Evolutionary conservation across 2,888 invertebrate species (phyloP), one percentile per base, ranked within the genome.

Genomic region (Baronia brevicornis): DNA sequence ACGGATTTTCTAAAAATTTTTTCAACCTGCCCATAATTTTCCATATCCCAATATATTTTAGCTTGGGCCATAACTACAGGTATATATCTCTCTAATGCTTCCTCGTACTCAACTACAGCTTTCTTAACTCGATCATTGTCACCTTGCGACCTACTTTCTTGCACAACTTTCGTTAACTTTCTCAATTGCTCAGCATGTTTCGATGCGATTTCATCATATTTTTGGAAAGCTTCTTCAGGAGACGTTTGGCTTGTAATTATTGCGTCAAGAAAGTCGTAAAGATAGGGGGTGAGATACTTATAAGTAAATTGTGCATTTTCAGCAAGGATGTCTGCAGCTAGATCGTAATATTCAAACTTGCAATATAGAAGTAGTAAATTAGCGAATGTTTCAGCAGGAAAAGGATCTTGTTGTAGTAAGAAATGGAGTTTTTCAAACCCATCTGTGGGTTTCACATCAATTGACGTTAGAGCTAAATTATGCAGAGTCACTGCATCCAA

Each of bases 31-130:
- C 90, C 87, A 58, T 98, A 99, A 65, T 98, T 96, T 62, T 96
- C 96, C 68, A 94, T 88, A 46, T 98, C 96, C 98, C 99, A 99
- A 61, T 96, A 97, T 45, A 99, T 96, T 86, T 97, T 98, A 1
- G 98, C 98, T 72, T 99, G 96, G 0, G 97, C 96, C 98, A 99
- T 98, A n/a, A 98, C 87, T 1, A 98, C 96, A 0, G 99, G 98
- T 39, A 99, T 91, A 60, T 97, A 98, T 51, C 96, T 86, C 60
- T 96, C 96, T 43, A 97, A 67, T 1, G 93, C 91, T 53, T 94
- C 94, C 60, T 98, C 95, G 60, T 96, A 97, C 59, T 96, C 95
- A 32, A 93, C 90, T 0, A 98, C 92, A 3, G 96, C 94, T 73
- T 91, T 93, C 60, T 96, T 93, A 0, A 96, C 91, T 41, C 93